These are phyloP conservation scores for Clarias macrocephalus DNA, from an alignment of 2,113 vertebrate species.

Conservation along the genomic window DNA sequence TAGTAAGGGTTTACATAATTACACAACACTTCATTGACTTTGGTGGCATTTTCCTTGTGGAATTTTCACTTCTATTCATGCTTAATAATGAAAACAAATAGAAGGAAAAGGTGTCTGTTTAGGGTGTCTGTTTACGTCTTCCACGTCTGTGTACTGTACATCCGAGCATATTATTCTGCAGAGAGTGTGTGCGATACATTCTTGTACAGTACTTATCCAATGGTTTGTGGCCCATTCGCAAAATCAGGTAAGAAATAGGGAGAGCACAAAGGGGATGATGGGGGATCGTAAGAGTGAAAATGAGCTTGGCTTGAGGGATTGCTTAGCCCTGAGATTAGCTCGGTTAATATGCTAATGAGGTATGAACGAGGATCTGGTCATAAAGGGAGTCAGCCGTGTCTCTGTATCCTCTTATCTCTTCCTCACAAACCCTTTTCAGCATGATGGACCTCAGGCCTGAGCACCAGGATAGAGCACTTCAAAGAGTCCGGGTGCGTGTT, in stretches of 20 bases:
- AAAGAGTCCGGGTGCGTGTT: slow-evolving; percentile 53
- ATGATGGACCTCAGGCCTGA: slow-evolving; percentile 50
- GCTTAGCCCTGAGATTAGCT: slow-evolving; percentile 51
- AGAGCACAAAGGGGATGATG: slow-evolving; percentile 20
- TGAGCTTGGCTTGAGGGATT: slow-evolving; percentile 51
- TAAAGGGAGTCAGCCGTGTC: slow-evolving; percentile 7
- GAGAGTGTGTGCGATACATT: background rate
- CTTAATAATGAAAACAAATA: too few species aligned
- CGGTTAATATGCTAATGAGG: slow-evolving; percentile 62
- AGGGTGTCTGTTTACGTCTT: too few species aligned
- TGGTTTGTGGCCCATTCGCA: slow-evolving; percentile 40
- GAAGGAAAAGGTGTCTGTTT: too few species aligned
- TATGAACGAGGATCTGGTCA: slow-evolving; percentile 16
- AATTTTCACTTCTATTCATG: too few species aligned
- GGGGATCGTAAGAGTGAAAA: slow-evolving; percentile 16
- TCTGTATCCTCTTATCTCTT: slow-evolving; percentile 61
- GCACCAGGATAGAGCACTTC: slow-evolving; percentile 60
- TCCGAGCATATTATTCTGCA: background rate
- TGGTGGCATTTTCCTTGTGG: too few species aligned
- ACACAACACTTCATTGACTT: too few species aligned
- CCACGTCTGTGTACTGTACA: background rate
- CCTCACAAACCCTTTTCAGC: slow-evolving; percentile 56
- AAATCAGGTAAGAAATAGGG: slow-evolving; percentile 36
- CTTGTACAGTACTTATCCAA: slow-evolving; percentile 20
- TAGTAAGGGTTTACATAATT: too few species aligned